Evolutionary conservation across 2,888 invertebrate species (phyloP), one percentile per base, ranked within the genome.

Genomic region (Chymomyza amoena): DNA sequence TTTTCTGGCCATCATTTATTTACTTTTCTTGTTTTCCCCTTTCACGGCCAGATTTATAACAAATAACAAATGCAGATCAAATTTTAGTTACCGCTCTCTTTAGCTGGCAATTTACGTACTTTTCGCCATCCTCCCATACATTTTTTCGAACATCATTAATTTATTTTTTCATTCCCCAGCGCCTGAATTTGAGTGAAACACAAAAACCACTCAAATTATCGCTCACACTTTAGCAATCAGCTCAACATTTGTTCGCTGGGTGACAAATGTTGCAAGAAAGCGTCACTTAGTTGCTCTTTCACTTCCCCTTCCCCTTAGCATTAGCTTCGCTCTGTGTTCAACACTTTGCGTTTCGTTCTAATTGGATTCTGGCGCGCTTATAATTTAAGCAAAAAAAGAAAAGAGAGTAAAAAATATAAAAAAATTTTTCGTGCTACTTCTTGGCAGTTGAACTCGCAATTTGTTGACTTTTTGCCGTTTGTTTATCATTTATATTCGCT

Each of bases 391-490:
- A 13, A 45, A 45, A 45, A 13, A 45, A 45, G 1, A 6, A 32
- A 32, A 13, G 2, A n/a, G n/a, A n/a, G n/a, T n/a, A n/a, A n/a
- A 45, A 45, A 45, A 45, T 1, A 45, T 13, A 45, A 54, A 20
- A 52, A 9, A 13, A n/a, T 2, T n/a, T 15, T 20, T 54, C 0
- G 18, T 16, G 54, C 54, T 54, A 18, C 18, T 68, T 63, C 61
- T 77, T 67, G 66, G 70, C 64, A 69, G 85, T 82, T 84, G 64
- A 84, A 74, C 80, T 83, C 74, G 70, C 81, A 78, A 84, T 87
- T 84, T 84, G 82, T 79, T 82, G 84, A 82, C 83, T 75, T 84
- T 77, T 84, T 71, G 77, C 72, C 72, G 83, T 63, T 85, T 80
- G 74, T 80, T 86, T 82, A 82, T 82, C 75, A 81, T 70, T 69